phyloP scores from a whole-genome alignment of 2,113 vertebrate species.

The Amphiprion percula region DNA sequence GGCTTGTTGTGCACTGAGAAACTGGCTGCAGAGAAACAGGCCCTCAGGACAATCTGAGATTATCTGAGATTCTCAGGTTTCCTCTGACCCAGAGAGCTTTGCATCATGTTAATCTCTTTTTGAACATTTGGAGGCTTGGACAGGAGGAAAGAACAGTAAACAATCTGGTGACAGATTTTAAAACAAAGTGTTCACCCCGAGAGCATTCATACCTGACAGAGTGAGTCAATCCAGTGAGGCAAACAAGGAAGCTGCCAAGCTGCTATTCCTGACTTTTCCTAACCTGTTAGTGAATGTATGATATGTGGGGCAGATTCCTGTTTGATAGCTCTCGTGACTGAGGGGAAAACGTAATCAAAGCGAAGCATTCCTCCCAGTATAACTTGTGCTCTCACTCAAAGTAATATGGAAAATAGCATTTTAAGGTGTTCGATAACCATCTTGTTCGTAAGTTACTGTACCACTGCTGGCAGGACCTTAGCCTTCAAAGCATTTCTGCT shows the following conservation, averaged over 20 bases:
- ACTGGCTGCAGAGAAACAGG: not conserved
- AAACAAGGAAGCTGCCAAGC: slow-evolving; percentile 16
- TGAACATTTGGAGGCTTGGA: slow-evolving; percentile 18
- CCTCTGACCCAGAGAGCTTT: not conserved
- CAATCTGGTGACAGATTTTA: slow-evolving; percentile 42
- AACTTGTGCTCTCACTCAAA: slow-evolving; percentile 15
- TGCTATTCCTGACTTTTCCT: slow-evolving; percentile 18
- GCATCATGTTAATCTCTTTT: slow-evolving; percentile 25
- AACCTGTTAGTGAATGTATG: slow-evolving; percentile 28
- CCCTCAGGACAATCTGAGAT: slow-evolving; percentile 19
- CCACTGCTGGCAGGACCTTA: slow-evolving; percentile 12
- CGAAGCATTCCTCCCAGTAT: slow-evolving; percentile 17
- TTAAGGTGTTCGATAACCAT: slow-evolving; percentile 40
- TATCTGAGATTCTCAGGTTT: slow-evolving; percentile 42
- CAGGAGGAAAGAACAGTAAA: slow-evolving; percentile 28
- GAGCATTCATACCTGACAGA: slow-evolving; percentile 43
- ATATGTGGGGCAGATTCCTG: slow-evolving; percentile 47
- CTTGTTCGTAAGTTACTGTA: slow-evolving; percentile 31
- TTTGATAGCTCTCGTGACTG: slow-evolving; percentile 21
- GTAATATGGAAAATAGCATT: slow-evolving; percentile 10
- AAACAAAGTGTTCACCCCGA: slow-evolving; percentile 25
- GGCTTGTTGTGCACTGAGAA: slow-evolving; percentile 38
- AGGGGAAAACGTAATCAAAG: slow-evolving; percentile 41
- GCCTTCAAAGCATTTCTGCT: slow-evolving; percentile 32
- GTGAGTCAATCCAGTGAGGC: slow-evolving; percentile 31